Evolutionary conservation across 1,140 invertebrate species (phyloP), one percentile per base, ranked within the genome.

Genomic region (Dysdera silvatica): DNA sequence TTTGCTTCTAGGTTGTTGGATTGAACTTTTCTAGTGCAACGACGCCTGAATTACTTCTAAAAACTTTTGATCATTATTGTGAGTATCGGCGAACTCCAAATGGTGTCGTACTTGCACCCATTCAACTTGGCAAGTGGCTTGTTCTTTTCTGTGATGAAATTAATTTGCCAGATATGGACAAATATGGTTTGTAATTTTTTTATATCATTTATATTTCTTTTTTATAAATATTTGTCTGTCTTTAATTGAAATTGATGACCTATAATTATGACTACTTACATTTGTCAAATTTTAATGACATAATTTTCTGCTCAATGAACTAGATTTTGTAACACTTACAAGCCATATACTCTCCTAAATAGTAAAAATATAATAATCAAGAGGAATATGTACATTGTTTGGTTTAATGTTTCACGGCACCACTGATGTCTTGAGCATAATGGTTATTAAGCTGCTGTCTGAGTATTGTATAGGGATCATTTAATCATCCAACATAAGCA

Each of bases 131-230:
- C 48, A 98, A 97, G 79, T 99, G 97, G 97, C 79, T 99, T 16
- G 90, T 99, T 10, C 80, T 99, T n/a, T 99, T 99, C 83, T 99
- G 97, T 77, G 97, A 99, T 79, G 97, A 99, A 82, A 99, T 99
- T 73, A 99, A 99, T 81, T 84, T 99, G 71, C 97, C 97, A 0
- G 94, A 97, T 72, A 95, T 97, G 89, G 97, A 99, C 75, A 88
- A 93, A 71, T 98, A 98, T 72, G 95, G 91, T 45, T 61, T 8
- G 23, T 49, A 12, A n/a, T 45, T 37, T 37, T 10, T n/a, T n/a
- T n/a, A n/a, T n/a, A n/a, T n/a, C n/a, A n/a, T n/a, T n/a, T n/a
- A n/a, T n/a, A n/a, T n/a, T n/a, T n/a, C 28, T 31, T n/a, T 52
- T 31, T 20, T 32, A 29, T 52, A 52, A 32, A 5, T 12, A 29